Percentiles rank a stretch among this genome's conserved stretches.
Conservation (phyloP, 2,888 invertebrate genomes). For the Hyles lineata region DNA sequence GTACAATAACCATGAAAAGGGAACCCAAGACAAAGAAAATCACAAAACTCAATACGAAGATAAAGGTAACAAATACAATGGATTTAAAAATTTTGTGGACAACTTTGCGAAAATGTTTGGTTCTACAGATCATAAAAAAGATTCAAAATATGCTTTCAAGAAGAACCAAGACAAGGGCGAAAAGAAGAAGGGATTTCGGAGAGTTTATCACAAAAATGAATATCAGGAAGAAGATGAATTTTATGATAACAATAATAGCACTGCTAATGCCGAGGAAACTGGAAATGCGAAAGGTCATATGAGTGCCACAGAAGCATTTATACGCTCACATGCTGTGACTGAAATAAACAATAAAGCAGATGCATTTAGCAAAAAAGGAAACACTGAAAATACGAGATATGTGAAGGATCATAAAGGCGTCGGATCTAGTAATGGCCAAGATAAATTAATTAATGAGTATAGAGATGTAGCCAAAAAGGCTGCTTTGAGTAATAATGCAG, state of each 20-base stretch:
- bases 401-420: constrained; percentile 52
- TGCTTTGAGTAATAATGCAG: constrained; percentile 58
- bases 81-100: constrained; percentile 68
- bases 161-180: constrained; percentile 66
- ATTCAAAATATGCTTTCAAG: constrained; percentile 55
- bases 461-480: constrained; percentile 61
- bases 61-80: constrained; percentile 51
- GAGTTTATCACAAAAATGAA: constrained; percentile 76
- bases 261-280: constrained; percentile 56
- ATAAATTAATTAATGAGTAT: constrained; percentile 55
- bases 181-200: constrained; percentile 69
- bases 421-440: constrained; percentile 44
- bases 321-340: constrained; percentile 59
- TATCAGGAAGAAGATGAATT: constrained; percentile 76
- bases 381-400: constrained; percentile 46
- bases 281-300: constrained; percentile 53
- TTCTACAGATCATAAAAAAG: constrained; percentile 58
- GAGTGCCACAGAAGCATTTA: constrained; percentile 61
- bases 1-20: constrained; percentile 53
- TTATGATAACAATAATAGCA: constrained; percentile 68
- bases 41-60: constrained; percentile 49
- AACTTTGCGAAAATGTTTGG: constrained; percentile 71
- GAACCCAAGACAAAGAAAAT: constrained; percentile 47
- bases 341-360: constrained; percentile 50
- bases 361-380: constrained; percentile 49